Base-by-base conservation (phyloP, 2,113 vertebrate species). In the Amphiprion ocellaris region DNA sequence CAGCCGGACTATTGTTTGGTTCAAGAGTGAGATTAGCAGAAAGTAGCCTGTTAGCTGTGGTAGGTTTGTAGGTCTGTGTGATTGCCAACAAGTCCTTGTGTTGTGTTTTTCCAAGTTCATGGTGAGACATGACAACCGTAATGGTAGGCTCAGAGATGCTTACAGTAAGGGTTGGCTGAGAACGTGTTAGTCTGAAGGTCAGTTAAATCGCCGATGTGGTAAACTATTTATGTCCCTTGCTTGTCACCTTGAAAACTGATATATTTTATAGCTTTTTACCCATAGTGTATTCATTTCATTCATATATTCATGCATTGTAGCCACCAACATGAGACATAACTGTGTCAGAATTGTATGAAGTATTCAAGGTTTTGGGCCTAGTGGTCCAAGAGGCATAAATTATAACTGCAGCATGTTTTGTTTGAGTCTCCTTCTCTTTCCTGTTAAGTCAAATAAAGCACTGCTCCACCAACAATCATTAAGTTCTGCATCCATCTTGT, bases 321-420 rank as follows among this genome's bases (percentile, higher is more conserved):
- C 16, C 28, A 52, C 19, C 21, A 52, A 54, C 21, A 59, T 14
- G 10, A 17, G 10, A 9, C n/a, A 5, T 24, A 24, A 26, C 37
- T 53, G 4, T 65, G 33, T 23, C 12, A 47, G 33, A 62, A 41
- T 12, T 46, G 7, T 17, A 1, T 28, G 4, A 56, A 6, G 10
- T 37, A 28, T 67, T 75, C 49, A 41, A 71, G 47, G 70, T 71
- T 67, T 61, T 39, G 14, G 26, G 23, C 26, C 39, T 44, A 47
- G 47, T 39, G 56, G 19, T 39, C 30, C 16, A 52, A 63, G 23
- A 66, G 2, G 0, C 41, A 62, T 59, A 6, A 66, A 37, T 33
- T 24, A n/a, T 23, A 2, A 49, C n/a, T 44, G 46, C 15, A 44
- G 0, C 52, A 2, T 64, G 2, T 52, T 37, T 21, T 19, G 11